These are phyloP conservation scores for Dascillus cervinus DNA, from an alignment of 2,888 invertebrate species.

Conservation along the genomic window DNA sequence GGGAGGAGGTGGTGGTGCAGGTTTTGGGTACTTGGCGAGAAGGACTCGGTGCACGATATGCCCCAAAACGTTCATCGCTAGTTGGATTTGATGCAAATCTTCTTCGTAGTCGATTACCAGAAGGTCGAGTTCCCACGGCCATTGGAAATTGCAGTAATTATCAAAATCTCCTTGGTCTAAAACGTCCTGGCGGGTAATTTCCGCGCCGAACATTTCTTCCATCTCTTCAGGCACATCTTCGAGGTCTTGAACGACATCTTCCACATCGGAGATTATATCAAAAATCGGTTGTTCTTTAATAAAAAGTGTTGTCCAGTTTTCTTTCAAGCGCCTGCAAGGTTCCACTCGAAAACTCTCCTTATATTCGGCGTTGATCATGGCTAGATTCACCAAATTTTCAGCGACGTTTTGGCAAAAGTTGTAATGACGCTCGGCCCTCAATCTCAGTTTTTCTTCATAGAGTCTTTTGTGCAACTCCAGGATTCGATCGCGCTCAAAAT, in stretches of 20 bases:
- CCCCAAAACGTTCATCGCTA: conserved; percentile 34
- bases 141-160: conserved; percentile 47
- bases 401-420: conserved; percentile 48
- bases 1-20: conserved; percentile 23
- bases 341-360: conserved; percentile 36
- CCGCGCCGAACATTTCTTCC: conserved; percentile 44
- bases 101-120: conserved; percentile 42
- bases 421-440: conserved; percentile 44
- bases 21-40: conserved; percentile 33
- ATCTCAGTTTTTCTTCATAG: conserved; percentile 47
- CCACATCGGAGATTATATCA: conserved; percentile 43
- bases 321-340: conserved; percentile 45
- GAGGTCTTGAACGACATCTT: conserved; percentile 30
- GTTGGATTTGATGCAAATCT: conserved; percentile 17
- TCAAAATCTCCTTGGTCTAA: conserved; percentile 50
- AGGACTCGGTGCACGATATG: conserved; percentile 34
- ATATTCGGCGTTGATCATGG: conserved; percentile 47
- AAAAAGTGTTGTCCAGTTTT: conserved; percentile 52
- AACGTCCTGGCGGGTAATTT: conserved; percentile 47
- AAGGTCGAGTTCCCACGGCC: conserved; percentile 48
- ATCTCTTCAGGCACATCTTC: conserved; percentile 36
- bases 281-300: conserved; percentile 49
- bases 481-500: conserved; percentile 44
- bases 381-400: conserved; percentile 49
- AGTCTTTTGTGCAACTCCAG: conserved; percentile 48